Evolutionary conservation across 2,797 vertebrate species (phyloP).

Genomic region (Muscicapa striata): DNA sequence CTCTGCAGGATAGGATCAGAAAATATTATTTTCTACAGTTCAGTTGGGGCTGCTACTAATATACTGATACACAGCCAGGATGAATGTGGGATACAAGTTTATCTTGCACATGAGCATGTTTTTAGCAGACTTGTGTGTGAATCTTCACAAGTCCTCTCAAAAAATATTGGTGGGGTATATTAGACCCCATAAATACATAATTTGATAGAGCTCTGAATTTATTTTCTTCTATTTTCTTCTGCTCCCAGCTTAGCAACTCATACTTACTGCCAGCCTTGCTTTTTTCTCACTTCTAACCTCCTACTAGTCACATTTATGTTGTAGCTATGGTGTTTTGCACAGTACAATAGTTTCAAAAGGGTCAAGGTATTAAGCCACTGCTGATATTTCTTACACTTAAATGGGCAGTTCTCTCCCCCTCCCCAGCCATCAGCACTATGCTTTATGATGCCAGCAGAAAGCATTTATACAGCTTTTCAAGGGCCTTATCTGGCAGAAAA

Average conservation of each 20-base stretch:
- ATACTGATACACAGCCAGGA: background rate
- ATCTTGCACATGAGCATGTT: fast-evolving
- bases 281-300: background rate
- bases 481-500: background rate
- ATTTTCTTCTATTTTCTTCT: background rate
- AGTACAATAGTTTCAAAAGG: background rate
- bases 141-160: background rate
- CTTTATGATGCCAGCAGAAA: background rate
- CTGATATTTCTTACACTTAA: background rate
- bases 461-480: background rate
- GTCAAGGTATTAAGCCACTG: background rate
- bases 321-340: background rate
- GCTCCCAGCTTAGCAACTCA: background rate
- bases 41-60: background rate
- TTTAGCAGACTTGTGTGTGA: background rate
- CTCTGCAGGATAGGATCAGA: background rate
- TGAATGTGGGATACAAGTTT: background rate
- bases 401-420: background rate
- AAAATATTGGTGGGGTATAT: background rate
- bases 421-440: fast-evolving
- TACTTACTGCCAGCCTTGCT: background rate
- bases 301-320: background rate
- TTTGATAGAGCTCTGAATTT: background rate
- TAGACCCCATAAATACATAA: background rate
- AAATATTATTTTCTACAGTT: background rate